Conservation (phyloP, 2,797 vertebrate genomes). For the Numenius phaeopus region DNA sequence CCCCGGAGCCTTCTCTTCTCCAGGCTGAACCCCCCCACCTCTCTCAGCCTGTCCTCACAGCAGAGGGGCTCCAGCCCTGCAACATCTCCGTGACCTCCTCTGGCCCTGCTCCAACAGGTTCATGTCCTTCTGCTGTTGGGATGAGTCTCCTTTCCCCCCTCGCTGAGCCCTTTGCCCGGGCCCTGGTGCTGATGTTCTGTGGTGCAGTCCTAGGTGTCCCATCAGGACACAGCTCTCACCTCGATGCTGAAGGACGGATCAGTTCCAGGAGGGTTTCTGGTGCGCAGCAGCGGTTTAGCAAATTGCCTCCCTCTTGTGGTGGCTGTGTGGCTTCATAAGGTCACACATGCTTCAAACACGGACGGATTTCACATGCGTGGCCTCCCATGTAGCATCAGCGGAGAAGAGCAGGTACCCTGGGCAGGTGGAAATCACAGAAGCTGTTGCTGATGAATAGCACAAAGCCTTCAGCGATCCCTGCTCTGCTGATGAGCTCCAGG, state of each 20-base stretch:
- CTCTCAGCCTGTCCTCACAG: not conserved
- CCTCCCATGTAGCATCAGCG: not conserved
- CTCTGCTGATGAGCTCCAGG: not conserved
- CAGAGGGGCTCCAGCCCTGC: not conserved
- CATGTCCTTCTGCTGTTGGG: not conserved
- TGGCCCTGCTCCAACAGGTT: not conserved
- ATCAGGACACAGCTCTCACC: not conserved
- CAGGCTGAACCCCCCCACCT: not conserved
- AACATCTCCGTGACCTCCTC: not conserved
- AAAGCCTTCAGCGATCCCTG: not conserved
- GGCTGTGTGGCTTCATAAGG: not conserved
- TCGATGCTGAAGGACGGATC: rapidly evolving
- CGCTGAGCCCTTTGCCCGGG: rapidly evolving
- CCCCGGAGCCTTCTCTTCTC: not conserved
- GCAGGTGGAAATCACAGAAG: not conserved
- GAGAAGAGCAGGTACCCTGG: not conserved
- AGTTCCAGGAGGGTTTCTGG: not conserved
- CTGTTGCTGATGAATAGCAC: not conserved
- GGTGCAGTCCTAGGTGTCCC: not conserved
- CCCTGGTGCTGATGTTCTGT: not conserved
- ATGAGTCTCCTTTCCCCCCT: not conserved
- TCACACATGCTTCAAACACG: not conserved
- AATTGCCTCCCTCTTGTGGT: constrained; percentile 10
- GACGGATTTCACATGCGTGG: not conserved
- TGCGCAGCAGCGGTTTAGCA: rapidly evolving